phyloP scores from a whole-genome alignment of 2,113 vertebrate genomes.

The Mesembrinibis cayennensis region DNA sequence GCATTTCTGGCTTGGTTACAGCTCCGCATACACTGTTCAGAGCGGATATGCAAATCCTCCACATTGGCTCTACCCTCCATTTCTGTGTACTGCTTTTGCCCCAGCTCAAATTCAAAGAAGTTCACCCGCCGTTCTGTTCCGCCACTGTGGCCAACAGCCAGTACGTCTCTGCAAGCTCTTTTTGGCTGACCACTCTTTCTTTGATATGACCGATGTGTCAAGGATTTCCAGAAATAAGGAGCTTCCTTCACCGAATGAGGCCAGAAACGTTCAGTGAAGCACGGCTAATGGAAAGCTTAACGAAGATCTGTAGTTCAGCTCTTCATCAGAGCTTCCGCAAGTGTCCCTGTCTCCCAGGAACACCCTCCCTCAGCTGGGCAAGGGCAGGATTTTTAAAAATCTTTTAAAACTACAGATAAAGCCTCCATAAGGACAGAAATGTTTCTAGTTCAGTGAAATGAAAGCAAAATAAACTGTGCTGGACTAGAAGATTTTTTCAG shows the following conservation, averaged over 20 bases:
- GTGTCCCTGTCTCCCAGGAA: not conserved
- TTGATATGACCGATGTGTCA: not conserved
- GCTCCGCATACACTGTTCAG: not conserved
- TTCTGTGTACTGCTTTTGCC: not conserved
- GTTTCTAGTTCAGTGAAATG: not conserved
- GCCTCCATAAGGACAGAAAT: not conserved
- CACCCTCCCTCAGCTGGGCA: not conserved
- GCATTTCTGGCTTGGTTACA: not conserved
- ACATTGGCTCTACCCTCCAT: accelerated
- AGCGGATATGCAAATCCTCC: not conserved
- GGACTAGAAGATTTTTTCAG: not conserved
- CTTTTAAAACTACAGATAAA: not conserved
- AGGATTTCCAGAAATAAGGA: not conserved
- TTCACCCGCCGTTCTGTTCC: not conserved
- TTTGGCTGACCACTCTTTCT: not conserved
- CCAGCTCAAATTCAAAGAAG: not conserved
- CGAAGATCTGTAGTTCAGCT: not conserved
- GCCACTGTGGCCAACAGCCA: not conserved
- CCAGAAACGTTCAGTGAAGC: not conserved
- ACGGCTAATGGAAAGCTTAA: not conserved
- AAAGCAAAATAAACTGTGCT: not conserved
- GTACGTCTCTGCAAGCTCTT: not conserved
- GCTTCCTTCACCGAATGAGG: not conserved
- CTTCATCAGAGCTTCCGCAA: not conserved
- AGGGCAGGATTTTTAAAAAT: not conserved